Evolutionary conservation across 2,113 vertebrate genomes (phyloP).

Genomic region (Sinocyclocheilus grahami): DNA sequence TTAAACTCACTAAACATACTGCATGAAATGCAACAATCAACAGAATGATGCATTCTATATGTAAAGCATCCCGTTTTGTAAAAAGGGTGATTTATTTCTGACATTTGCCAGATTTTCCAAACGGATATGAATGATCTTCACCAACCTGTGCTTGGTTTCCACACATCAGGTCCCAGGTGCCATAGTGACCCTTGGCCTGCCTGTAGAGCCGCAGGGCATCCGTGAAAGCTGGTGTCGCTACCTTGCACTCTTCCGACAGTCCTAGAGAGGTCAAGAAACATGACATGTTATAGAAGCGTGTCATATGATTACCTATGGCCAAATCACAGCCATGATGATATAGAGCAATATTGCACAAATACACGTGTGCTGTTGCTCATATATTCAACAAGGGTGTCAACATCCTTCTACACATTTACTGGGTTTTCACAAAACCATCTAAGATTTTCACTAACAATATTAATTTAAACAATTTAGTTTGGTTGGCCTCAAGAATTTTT

Average conservation of each 20-base stretch:
- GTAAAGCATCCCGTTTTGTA: neutral
- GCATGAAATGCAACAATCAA: neutral
- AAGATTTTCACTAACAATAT: neutral
- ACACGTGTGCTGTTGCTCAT: neutral
- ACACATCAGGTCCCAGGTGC: slow-evolving; percentile 98
- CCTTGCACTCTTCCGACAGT: slow-evolving; percentile 85
- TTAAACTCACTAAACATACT: neutral
- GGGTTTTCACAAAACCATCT: neutral
- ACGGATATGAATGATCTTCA: neutral
- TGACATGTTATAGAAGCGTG: neutral
- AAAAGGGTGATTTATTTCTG: neutral
- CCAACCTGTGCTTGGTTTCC: slow-evolving; percentile 88
- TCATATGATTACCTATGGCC: too few relatives aligned
- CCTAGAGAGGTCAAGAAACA: slow-evolving; percentile 71
- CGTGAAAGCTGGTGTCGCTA: slow-evolving; percentile 89
- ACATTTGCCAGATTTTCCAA: neutral
- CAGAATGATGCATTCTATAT: neutral
- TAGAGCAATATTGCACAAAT: too few relatives aligned
- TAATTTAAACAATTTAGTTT: neutral
- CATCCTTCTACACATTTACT: neutral
- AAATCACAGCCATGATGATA: too few relatives aligned
- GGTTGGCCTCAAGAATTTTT: neutral
- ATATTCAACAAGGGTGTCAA: neutral
- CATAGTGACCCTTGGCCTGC: slow-evolving; percentile 86
- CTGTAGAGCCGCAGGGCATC: slow-evolving; percentile 87